Percentiles rank a stretch among this genome's conserved stretches.
Evolutionary conservation across 37 sponge, comb jelly and placozoan genomes (phyloP).

Genomic region (Diacarnus erythraeanus): DNA sequence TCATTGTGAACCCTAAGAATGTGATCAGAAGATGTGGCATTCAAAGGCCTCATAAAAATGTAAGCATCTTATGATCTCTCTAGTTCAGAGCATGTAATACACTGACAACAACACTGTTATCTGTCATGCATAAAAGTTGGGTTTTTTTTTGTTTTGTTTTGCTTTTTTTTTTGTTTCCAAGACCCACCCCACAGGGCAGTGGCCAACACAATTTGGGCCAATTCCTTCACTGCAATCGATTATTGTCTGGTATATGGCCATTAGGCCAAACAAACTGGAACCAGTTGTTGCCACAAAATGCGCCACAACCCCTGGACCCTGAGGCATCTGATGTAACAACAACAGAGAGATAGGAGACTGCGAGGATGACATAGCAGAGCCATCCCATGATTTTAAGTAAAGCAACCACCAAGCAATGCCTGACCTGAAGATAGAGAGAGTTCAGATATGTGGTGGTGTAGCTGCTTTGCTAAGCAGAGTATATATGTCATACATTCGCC

Average conservation of each 20-base stretch:
- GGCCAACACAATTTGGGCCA: neutral
- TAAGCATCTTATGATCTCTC: neutral
- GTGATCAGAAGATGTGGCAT: neutral
- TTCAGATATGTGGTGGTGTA: neutral
- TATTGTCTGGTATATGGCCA: neutral
- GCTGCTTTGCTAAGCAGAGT: neutral
- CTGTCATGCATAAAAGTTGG: neutral
- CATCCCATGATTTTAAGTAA: neutral
- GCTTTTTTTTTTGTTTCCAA: neutral
- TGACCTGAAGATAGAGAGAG: neutral
- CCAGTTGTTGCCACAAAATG: neutral
- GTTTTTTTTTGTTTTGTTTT: no score
- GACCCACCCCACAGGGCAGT: neutral
- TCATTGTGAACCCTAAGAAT: neutral
- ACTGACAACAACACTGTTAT: neutral
- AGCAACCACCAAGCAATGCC: neutral
- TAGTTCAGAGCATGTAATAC: neutral
- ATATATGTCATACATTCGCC: neutral
- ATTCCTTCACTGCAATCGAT: neutral
- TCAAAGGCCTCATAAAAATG: neutral
- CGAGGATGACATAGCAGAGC: neutral
- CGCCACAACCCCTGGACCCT: neutral
- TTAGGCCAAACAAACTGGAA: neutral
- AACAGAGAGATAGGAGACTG: neutral
- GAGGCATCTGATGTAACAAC: neutral